Conservation (phyloP, 2,113 vertebrate genomes). For the Xenopus laevis region DNA sequence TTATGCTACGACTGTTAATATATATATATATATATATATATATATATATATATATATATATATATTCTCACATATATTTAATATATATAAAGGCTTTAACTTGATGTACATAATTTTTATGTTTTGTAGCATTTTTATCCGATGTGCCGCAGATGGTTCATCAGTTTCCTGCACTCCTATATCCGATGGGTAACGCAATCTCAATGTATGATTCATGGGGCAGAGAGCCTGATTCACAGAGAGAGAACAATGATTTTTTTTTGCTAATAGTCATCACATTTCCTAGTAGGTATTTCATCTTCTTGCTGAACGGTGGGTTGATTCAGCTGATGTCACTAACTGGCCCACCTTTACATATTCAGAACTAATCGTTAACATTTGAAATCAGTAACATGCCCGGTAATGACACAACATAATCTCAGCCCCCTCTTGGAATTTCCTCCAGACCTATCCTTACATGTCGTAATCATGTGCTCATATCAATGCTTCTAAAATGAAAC, state of each 20-base stretch:
- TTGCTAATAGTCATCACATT: conserved; percentile 13
- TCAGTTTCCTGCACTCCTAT: conserved; percentile 23
- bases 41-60: too few species aligned
- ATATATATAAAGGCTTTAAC: conserved; percentile 14
- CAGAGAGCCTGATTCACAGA: conserved; percentile 13
- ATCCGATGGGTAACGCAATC: conserved; percentile 13
- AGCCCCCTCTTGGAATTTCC: conserved; percentile 6
- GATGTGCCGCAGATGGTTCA: conserved; percentile 12
- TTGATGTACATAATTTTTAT: conserved; percentile 8
- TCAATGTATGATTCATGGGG: conserved; percentile 31
- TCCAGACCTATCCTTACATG: neutral
- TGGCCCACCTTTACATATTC: conserved; percentile 17
- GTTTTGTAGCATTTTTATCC: conserved; percentile 3
- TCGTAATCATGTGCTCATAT: neutral
- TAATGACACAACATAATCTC: conserved; percentile 20
- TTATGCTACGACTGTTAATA: neutral
- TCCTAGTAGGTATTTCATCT: neutral
- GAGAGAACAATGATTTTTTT: conserved; percentile 8
- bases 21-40: too few species aligned
- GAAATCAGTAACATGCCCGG: neutral
- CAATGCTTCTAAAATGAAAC: neutral
- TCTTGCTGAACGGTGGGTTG: conserved; percentile 14
- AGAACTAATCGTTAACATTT: neutral
- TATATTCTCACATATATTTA: conserved; percentile 26
- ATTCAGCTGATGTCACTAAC: conserved; percentile 28